Evolutionary conservation across 2,797 vertebrate species (phyloP), one percentile per base, ranked within the genome.

Genomic region (Thripadectes ignobilis): DNA sequence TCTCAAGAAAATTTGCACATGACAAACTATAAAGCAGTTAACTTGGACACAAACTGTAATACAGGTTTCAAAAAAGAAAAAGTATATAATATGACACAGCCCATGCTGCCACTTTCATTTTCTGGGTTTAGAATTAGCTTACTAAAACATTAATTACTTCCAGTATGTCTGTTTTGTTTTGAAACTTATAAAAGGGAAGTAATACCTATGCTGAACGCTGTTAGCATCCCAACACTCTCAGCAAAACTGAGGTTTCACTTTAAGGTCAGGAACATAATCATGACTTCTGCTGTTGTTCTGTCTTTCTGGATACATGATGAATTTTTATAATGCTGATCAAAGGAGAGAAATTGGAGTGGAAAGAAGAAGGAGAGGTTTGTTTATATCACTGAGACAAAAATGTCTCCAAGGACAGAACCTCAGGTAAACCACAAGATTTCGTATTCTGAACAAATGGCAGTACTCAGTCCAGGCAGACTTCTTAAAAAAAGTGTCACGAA

Each of bases 311-410:
- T 72, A 49, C 59, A 76, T 2, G 2, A 79, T 63, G 80, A 89
- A 95, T 85, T 91, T 91, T 89, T 87, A 89, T 92, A 88, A 81
- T 11, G 68, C 43, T 54, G 61, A 91, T 89, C 57, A 91, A 89
- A 93, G 81, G 38, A 57, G 23, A 83, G 79, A 77, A 83, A 45
- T 32, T 58, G 36, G 73, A 81, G 88, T 43, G 26, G 76, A 62
- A 89, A 79, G 67, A 27, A 84, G 59, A n/a, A 88, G 29, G 12
- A 87, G 67, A 7, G 2, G 66, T 46, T 72, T 89, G 78, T 91
- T 91, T 94, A 61, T 61, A 77, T 80, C 39, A 75, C 65, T 4
- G 21, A 93, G 78, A 93, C 38, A 74, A 67, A 85, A 74, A 58
- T 1, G 38, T 65, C 85, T 93, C 85, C 71, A 84, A 73, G 45